Conservation (phyloP, 1,140 invertebrate species). For the Drosophila yakuba region DNA sequence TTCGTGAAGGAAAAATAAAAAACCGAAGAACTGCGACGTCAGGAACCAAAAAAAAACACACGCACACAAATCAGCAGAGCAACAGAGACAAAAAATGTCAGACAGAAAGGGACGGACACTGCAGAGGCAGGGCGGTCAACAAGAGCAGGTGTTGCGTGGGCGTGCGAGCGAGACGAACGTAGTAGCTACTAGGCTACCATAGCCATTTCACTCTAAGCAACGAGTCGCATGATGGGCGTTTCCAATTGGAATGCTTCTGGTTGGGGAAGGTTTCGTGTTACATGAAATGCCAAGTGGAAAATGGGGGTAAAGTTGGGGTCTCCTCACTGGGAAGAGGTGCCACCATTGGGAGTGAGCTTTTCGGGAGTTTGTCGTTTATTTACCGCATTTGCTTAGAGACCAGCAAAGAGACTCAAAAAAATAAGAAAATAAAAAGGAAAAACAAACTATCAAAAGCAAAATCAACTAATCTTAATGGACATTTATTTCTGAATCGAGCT, state of each 20-base stretch:
- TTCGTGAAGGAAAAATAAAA: constrained; percentile 32
- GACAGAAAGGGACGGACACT: constrained; percentile 9
- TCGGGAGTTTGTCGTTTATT: constrained; percentile 63
- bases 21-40: constrained; percentile 14
- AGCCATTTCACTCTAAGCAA: constrained; percentile 29
- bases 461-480: constrained; percentile 82
- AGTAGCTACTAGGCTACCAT: constrained; percentile 15
- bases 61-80: background rate
- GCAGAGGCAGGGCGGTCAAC: constrained; percentile 19
- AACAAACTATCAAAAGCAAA: constrained; percentile 75
- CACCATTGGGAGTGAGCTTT: constrained; percentile 35
- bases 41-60: constrained; percentile 13
- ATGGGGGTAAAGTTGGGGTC: background rate
- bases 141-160: constrained; percentile 53
- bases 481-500: constrained; percentile 55
- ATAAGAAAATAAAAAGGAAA: constrained; percentile 17
- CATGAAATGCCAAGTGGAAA: constrained; percentile 41
- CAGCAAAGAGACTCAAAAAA: constrained; percentile 9
- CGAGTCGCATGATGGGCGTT: constrained; percentile 59
- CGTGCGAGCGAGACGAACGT: constrained; percentile 53
- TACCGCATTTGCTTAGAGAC: constrained; percentile 70
- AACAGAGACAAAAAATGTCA: constrained; percentile 15
- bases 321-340: constrained; percentile 1
- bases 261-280: constrained; percentile 63
- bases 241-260: constrained; percentile 76